Evolutionary conservation across 2,113 vertebrate genomes (phyloP).

Genomic region (Hoplias malabaricus): DNA sequence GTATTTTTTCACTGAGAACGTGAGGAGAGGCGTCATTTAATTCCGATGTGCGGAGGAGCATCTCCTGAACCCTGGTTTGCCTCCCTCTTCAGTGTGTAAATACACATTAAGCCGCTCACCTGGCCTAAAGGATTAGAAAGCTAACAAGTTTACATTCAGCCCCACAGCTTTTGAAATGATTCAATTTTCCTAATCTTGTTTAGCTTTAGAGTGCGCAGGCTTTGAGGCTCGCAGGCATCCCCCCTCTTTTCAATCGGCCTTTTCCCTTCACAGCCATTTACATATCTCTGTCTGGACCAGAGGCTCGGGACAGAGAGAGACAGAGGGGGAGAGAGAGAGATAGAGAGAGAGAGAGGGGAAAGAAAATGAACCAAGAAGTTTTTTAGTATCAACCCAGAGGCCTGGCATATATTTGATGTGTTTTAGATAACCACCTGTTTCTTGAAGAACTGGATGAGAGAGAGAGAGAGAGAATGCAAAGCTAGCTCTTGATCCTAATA

Average conservation of each 20-base stretch:
- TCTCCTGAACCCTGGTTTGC: conserved; percentile 50
- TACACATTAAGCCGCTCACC: conserved; percentile 70
- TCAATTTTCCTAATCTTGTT: conserved; percentile 85
- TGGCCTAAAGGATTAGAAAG: conserved; percentile 73
- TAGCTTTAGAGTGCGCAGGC: conserved; percentile 78
- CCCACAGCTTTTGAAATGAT: conserved; percentile 78
- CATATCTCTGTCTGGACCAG: conserved; percentile 73
- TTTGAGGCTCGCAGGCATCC: conserved; percentile 72
- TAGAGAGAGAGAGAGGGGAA: conserved; percentile 37
- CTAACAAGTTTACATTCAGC: conserved; percentile 79
- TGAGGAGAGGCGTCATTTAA: conserved; percentile 57
- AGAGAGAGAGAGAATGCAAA: conserved; percentile 53
- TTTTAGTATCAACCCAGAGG: conserved; percentile 68
- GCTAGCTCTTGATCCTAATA: conserved; percentile 69
- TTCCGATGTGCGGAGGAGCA: conserved; percentile 54
- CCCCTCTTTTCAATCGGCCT: conserved; percentile 73
- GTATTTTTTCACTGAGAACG: conserved; percentile 52
- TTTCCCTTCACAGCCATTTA: conserved; percentile 74
- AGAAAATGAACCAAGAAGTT: conserved; percentile 65
- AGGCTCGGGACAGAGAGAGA: conserved; percentile 64
- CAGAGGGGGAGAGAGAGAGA: background rate
- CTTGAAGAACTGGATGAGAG: conserved; percentile 34
- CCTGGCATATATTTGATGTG: conserved; percentile 77
- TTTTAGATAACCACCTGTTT: conserved; percentile 70
- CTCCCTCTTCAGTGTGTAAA: conserved; percentile 65